These are phyloP conservation scores for Caenorhabditis latens DNA, from an alignment of 1,140 invertebrate genomes.

Conservation along the genomic window DNA sequence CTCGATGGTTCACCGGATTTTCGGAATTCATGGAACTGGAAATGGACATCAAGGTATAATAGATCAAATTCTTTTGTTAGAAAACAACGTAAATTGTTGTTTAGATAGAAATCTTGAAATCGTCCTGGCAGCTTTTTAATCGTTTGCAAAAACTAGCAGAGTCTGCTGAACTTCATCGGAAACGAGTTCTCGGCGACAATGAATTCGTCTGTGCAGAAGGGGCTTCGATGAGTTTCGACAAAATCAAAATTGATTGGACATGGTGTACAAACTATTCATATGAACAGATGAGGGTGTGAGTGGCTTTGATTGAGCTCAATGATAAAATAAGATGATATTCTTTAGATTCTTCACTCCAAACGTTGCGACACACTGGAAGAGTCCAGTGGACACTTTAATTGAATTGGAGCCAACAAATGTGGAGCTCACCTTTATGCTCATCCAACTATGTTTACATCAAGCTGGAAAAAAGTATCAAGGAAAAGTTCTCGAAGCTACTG, in stretches of 20 bases:
- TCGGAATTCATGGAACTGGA: not conserved
- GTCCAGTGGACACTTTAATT: not conserved
- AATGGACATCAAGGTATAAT: not conserved
- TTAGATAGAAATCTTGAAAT: not conserved
- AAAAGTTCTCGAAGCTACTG: constrained; percentile 27
- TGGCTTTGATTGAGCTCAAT: not conserved
- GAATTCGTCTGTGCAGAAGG: not conserved
- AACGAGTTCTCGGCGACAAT: not conserved
- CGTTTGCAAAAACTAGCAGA: not conserved
- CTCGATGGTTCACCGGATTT: not conserved
- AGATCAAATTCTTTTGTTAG: not conserved
- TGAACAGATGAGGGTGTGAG: constrained; percentile 24
- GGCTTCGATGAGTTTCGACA: not conserved
- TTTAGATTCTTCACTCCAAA: not conserved
- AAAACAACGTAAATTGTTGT: not conserved
- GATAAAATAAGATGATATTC: too few relatives aligned
- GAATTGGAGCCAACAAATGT: not conserved
- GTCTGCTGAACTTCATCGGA: not conserved
- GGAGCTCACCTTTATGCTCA: constrained; percentile 20
- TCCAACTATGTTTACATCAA: not conserved
- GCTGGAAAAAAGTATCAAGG: constrained; percentile 12
- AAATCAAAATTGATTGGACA: not conserved
- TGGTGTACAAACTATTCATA: constrained; percentile 27
- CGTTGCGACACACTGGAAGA: not conserved
- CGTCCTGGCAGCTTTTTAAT: not conserved